Conservation (phyloP, 2,113 vertebrate species). For the Oncorhynchus clarkii region DNA sequence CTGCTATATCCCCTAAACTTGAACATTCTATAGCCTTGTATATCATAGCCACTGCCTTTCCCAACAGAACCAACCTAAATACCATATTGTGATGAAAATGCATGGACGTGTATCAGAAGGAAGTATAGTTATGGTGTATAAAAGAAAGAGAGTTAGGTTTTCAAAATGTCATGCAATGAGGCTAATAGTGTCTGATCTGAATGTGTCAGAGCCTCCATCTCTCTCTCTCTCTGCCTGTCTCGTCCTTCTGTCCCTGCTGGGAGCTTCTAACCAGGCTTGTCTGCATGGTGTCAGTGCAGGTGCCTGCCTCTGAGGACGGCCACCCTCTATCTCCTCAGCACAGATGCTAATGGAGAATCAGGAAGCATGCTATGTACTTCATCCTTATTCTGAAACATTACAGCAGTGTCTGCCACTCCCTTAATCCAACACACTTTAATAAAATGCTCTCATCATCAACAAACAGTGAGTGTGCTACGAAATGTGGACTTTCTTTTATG, state of each 20-base stretch:
- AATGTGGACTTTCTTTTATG: not conserved
- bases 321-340: not conserved
- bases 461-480: not conserved
- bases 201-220: constrained; percentile 11
- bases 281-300: not conserved
- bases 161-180: constrained; percentile 19
- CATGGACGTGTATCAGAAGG: not conserved
- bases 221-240: not conserved
- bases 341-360: not conserved
- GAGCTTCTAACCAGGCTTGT: constrained; percentile 7
- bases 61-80: too few relatives aligned
- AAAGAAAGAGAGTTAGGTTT: not conserved
- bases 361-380: not conserved
- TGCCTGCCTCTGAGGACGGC: not conserved
- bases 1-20: too few relatives aligned
- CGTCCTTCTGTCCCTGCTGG: constrained; percentile 2
- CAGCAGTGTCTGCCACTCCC: not conserved
- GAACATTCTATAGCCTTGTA: too few relatives aligned
- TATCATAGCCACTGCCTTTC: too few relatives aligned
- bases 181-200: not conserved
- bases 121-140: not conserved
- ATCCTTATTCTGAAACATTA: not conserved
- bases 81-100: not conserved
- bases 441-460: not conserved
- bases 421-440: not conserved